A percentile compares a stretch with the other conserved stretches of the same genome.
These are phyloP conservation scores for Zootermopsis nevadensis DNA, from an alignment of 2,888 invertebrate species.

Conservation along the genomic window DNA sequence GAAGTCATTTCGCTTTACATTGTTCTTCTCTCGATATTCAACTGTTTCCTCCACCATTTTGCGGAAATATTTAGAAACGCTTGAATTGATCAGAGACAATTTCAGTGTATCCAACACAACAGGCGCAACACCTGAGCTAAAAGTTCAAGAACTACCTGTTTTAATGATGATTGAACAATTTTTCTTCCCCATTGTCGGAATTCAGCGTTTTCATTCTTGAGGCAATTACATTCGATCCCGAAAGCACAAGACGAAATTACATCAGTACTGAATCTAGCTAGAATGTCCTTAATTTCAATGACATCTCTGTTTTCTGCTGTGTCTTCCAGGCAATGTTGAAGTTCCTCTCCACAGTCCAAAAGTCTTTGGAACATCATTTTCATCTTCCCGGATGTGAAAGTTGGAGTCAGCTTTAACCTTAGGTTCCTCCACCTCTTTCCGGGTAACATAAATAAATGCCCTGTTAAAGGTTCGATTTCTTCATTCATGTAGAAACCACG, in stretches of 20 bases:
- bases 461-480: slow-evolving; percentile 49
- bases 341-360: slow-evolving; percentile 46
- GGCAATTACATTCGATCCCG: slow-evolving; percentile 61
- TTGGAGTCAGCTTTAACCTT: slow-evolving; percentile 46
- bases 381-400: slow-evolving; percentile 59
- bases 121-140: slow-evolving; percentile 47
- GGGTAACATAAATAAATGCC: slow-evolving; percentile 53
- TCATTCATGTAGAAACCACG: slow-evolving; percentile 43
- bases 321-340: slow-evolving; percentile 53
- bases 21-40: slow-evolving; percentile 55
- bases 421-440: slow-evolving; percentile 34
- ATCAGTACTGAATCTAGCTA: slow-evolving; percentile 56
- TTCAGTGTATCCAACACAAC: background rate
- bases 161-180: slow-evolving; percentile 57
- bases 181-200: slow-evolving; percentile 58
- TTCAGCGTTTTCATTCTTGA: slow-evolving; percentile 60
- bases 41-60: slow-evolving; percentile 61
- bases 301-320: slow-evolving; percentile 45
- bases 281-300: slow-evolving; percentile 52
- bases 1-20: slow-evolving; percentile 55
- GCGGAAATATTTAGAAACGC: slow-evolving; percentile 59
- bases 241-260: too few relatives aligned
- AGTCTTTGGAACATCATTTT: slow-evolving; percentile 32
- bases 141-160: slow-evolving; percentile 57
- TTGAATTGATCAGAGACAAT: background rate